These are phyloP conservation scores for Polyergus mexicanus DNA, from an alignment of 1,140 invertebrate genomes.

Conservation along the genomic window DNA sequence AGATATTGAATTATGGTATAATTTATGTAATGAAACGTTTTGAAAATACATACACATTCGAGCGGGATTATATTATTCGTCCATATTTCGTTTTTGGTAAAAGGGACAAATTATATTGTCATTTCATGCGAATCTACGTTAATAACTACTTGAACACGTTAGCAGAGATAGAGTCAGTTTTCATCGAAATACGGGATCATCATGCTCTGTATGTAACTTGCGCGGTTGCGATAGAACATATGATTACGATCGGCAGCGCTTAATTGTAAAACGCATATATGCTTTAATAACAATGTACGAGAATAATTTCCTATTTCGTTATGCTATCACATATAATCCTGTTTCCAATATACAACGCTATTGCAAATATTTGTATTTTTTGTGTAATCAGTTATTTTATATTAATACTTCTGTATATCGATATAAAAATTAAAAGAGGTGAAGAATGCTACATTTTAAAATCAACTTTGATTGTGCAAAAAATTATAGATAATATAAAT, in stretches of 20 bases:
- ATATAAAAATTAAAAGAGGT: background rate
- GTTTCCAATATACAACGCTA: background rate
- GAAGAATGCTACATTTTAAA: background rate
- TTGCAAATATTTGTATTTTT: background rate
- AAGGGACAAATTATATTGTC: conserved; percentile 60
- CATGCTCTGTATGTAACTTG: background rate
- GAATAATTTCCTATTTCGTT: conserved; percentile 22
- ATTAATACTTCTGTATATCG: background rate
- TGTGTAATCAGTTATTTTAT: background rate
- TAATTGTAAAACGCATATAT: conserved; percentile 32
- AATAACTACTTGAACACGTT: conserved; percentile 54
- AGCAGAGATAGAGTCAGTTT: conserved; percentile 8
- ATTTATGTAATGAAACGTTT: conserved; percentile 40
- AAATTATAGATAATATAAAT: too few species aligned
- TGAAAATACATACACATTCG: conserved; percentile 40
- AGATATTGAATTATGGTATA: conserved; percentile 46
- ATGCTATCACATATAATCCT: background rate
- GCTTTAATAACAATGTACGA: conserved; percentile 32
- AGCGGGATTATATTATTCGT: conserved; percentile 46
- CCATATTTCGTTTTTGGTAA: conserved; percentile 41
- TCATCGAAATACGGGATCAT: conserved; percentile 24
- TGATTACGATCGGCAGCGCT: conserved; percentile 26
- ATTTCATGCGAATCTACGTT: conserved; percentile 23
- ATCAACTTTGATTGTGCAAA: background rate
- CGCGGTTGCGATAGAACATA: background rate